A percentile compares a stretch with the other conserved stretches of the same genome.
Conservation (phyloP, 2,888 invertebrate genomes). For the Rotaria magnacalcarata region DNA sequence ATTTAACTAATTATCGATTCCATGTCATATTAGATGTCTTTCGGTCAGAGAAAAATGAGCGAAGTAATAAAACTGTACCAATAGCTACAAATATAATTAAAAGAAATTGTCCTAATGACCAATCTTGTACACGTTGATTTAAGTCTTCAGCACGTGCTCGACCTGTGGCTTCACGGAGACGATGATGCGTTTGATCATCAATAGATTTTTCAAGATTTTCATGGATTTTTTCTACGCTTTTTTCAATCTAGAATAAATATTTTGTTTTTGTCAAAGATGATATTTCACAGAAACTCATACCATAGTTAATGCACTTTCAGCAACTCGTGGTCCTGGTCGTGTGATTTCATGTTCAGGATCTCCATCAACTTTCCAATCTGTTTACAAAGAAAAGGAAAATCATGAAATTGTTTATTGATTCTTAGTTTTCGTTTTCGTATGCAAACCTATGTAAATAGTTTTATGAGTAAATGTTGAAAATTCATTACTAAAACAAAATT, state of each 20-base stretch:
- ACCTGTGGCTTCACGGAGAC: conserved; percentile 85
- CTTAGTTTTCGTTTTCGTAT: conserved; percentile 61
- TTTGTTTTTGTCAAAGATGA: not conserved
- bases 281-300: not conserved
- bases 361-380: conserved; percentile 64
- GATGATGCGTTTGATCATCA: conserved; percentile 94
- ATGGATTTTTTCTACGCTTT: conserved; percentile 81
- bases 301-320: conserved; percentile 15
- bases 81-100: conserved; percentile 53
- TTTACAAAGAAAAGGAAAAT: not conserved
- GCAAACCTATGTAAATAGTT: conserved; percentile 79
- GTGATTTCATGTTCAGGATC: conserved; percentile 69
- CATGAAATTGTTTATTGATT: conserved; percentile 69
- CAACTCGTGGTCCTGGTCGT: conserved; percentile 62
- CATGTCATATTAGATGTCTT: not conserved
- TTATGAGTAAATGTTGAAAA: conserved; percentile 98
- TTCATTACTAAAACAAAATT: conserved; percentile 93
- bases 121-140: conserved; percentile 69
- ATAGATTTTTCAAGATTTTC: conserved; percentile 79
- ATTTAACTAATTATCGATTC: not conserved
- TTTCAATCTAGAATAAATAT: conserved; percentile 67
- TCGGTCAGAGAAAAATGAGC: conserved; percentile 51
- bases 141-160: conserved; percentile 91
- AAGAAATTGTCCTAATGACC: conserved; percentile 52
- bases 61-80: conserved; percentile 54